Conservation (phyloP, 2,888 invertebrate genomes). For the Thera obeliscata region DNA sequence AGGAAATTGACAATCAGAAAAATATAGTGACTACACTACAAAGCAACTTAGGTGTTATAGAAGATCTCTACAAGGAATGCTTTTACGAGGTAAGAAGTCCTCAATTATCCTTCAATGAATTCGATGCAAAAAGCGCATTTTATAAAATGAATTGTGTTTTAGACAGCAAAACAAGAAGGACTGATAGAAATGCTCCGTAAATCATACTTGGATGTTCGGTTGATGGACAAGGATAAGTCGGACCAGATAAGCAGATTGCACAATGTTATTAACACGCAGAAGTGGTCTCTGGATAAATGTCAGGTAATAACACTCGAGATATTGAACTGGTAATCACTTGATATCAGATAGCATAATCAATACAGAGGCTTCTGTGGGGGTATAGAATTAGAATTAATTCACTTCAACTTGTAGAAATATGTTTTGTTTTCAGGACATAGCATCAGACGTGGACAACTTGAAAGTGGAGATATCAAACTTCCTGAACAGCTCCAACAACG, state of each 20-base stretch:
- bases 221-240: constrained; percentile 59
- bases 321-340: not conserved
- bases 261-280: constrained; percentile 58
- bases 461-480: constrained; percentile 74
- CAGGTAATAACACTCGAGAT: constrained; percentile 50
- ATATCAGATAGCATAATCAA: not conserved
- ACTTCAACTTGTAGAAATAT: not conserved
- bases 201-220: constrained; percentile 64
- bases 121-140: not conserved
- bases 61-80: constrained; percentile 73
- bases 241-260: constrained; percentile 58
- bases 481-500: constrained; percentile 71
- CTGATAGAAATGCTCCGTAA: constrained; percentile 68
- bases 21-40: constrained; percentile 61
- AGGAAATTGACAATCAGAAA: constrained; percentile 59
- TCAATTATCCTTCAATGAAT: not conserved
- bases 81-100: constrained; percentile 72
- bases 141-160: constrained; percentile 33
- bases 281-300: constrained; percentile 61
- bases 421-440: constrained; percentile 62
- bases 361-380: not conserved
- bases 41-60: constrained; percentile 66
- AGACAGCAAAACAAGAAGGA: constrained; percentile 74
- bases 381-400: too few relatives aligned
- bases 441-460: constrained; percentile 68